Conservation (phyloP, 2,888 invertebrate species). For the Lamellibrachia columna region DNA sequence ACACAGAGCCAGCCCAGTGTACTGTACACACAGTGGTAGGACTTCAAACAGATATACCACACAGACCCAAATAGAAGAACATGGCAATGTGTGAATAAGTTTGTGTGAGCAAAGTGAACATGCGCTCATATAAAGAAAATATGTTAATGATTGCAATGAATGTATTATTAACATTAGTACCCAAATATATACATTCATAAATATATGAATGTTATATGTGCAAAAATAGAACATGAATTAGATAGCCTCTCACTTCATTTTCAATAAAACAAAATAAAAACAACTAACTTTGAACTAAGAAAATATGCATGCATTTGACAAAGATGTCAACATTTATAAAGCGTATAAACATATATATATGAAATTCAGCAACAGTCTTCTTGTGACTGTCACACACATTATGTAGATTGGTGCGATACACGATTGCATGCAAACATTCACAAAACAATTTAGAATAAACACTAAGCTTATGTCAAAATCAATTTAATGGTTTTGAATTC, state of each 20-base stretch:
- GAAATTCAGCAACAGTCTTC: neutral
- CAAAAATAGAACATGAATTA: neutral
- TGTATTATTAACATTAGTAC: neutral
- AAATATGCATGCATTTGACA: neutral
- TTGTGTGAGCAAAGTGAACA: neutral
- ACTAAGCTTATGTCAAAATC: neutral
- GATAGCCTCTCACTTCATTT: neutral
- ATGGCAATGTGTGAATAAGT: neutral
- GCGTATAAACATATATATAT: neutral
- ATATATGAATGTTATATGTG: neutral
- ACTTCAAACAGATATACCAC: neutral
- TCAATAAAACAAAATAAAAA: neutral
- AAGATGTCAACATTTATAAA: neutral
- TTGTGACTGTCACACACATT: neutral
- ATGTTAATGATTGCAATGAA: neutral
- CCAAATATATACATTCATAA: neutral
- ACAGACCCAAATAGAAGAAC: neutral
- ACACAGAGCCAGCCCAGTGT: neutral
- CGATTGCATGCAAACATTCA: neutral
- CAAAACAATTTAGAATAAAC: neutral
- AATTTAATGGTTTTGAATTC: neutral
- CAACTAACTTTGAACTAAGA: neutral
- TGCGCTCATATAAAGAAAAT: neutral
- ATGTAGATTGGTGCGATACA: neutral
- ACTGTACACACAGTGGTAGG: neutral